Percentiles rank a stretch among this genome's conserved stretches.
Conservation (phyloP, 1,140 invertebrate species). For the Streblospio benedicti region DNA sequence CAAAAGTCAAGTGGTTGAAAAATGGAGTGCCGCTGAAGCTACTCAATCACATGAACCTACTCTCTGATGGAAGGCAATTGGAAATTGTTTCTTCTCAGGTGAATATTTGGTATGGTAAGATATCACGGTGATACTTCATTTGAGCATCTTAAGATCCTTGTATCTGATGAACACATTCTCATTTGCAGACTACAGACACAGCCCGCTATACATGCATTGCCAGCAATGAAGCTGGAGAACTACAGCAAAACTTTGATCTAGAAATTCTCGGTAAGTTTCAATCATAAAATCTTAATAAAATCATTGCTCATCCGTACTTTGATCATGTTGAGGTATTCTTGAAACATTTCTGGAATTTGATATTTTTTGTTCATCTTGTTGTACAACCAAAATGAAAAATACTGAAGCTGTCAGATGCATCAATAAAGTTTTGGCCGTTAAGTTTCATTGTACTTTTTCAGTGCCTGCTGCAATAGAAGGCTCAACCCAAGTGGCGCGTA, state of each 20-base stretch:
- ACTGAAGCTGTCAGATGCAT: too few relatives aligned
- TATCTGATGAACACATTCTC: slow-evolving; percentile 53
- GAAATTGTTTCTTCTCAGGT: slow-evolving; percentile 27
- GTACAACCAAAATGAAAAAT: too few relatives aligned
- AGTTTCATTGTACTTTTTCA: slow-evolving; percentile 27
- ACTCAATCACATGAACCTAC: slow-evolving; percentile 18
- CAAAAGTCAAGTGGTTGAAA: slow-evolving; percentile 42
- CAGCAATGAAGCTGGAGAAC: slow-evolving; percentile 41
- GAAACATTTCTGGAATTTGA: neutral
- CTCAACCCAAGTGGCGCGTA: slow-evolving; percentile 22
- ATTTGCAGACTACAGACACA: slow-evolving; percentile 29
- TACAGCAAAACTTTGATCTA: slow-evolving; percentile 46
- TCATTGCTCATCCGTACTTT: neutral
- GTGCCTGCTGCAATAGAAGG: slow-evolving; percentile 44
- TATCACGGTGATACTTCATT: slow-evolving; percentile 21
- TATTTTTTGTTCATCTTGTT: too few relatives aligned
- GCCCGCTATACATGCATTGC: slow-evolving; percentile 47
- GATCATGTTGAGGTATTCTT: too few relatives aligned
- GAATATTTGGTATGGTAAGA: neutral
- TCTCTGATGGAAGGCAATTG: slow-evolving; percentile 25
- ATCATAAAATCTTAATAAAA: neutral
- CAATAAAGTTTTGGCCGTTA: neutral
- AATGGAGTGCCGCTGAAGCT: slow-evolving; percentile 26
- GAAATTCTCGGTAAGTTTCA: slow-evolving; percentile 48
- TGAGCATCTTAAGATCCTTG: slow-evolving; percentile 48